Evolutionary conservation across 2,888 invertebrate genomes (phyloP), one percentile per base, ranked within the genome.

Genomic region (Nebria salina): DNA sequence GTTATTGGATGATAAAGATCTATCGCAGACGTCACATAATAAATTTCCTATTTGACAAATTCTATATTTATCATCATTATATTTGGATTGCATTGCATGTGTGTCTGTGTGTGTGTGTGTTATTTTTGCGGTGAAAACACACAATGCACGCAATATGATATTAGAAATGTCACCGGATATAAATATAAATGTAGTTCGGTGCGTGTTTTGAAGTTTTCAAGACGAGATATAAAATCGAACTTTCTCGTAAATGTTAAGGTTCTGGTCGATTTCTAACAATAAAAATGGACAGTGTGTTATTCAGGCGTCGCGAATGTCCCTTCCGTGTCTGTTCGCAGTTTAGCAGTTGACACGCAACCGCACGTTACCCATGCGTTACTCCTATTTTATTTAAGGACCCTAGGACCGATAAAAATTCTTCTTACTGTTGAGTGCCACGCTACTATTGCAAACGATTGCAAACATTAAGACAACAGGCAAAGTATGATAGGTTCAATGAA

Each of bases 361-460:
- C 34, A 26, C 80, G 70, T 76, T 81, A 76, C 75, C 41, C 75
- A 75, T 80, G 80, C 75, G 80, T 80, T 20, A 72, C 81, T 81
- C 72, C 76, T 76, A 43, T 76, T 81, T 81, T 81, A 81, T 81
- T 81, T 65, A 81, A 81, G 72, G 72, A 76, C 81, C 73, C 76
- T 75, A 72, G 76, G 20, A 20, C 20, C 72, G 76, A 76, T 76
- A 76, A 76, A 72, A 76, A 34, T 72, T 70, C 54, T 80, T 80
- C 74, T 78, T 65, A 78, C 65, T 25, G 74, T 65, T 65, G 41
- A 42, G 78, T 73, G 54, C 78, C 78, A 78, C 74, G 78, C 78
- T 65, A 80, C 25, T 68, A 68, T 70, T 70, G 70, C 70, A 11
- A 70, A 34, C 11, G 11, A 20, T 25, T 66, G 4, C 70, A 20